Conservation (phyloP, 1,140 invertebrate species). For the Oscheius sp. region DNA sequence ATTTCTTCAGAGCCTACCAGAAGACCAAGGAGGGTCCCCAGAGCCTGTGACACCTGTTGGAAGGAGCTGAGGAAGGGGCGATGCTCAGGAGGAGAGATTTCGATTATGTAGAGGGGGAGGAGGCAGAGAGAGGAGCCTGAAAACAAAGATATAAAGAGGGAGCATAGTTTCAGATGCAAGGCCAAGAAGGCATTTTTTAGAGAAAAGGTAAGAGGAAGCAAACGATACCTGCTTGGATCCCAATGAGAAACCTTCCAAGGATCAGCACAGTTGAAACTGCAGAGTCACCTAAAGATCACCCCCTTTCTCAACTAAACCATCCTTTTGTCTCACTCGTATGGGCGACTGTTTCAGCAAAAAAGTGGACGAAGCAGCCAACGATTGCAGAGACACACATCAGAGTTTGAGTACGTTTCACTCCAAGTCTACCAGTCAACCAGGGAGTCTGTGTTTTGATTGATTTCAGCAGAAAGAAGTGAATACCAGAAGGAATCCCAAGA, state of each 20-base stretch:
- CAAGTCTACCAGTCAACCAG: slow-evolving; percentile 18
- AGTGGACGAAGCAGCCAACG: slow-evolving; percentile 38
- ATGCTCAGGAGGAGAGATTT: slow-evolving; percentile 37
- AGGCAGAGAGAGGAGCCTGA: slow-evolving; percentile 38
- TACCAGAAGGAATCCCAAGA: slow-evolving; percentile 39
- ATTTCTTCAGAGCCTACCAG: slow-evolving; percentile 36
- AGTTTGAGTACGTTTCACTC: slow-evolving; percentile 31
- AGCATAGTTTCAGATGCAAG: too few relatives aligned
- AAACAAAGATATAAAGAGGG: too few relatives aligned
- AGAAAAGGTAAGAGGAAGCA: too few relatives aligned
- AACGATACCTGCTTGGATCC: too few relatives aligned
- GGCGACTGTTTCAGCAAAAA: slow-evolving; percentile 29
- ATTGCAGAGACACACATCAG: slow-evolving; percentile 36
- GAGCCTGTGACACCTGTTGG: slow-evolving; percentile 42
- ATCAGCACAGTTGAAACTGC: slow-evolving; percentile 29
- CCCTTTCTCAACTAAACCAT: not conserved
- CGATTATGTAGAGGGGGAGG: slow-evolving; percentile 42
- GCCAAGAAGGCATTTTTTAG: too few relatives aligned
- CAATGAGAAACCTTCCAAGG: slow-evolving; percentile 35
- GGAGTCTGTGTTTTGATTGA: slow-evolving; percentile 28
- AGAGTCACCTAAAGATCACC: slow-evolving; percentile 31
- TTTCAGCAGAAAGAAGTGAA: not conserved
- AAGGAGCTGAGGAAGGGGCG: slow-evolving; percentile 38
- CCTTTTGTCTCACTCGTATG: slow-evolving; percentile 13
- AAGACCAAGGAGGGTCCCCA: slow-evolving; percentile 36